Evolutionary conservation across 2,113 vertebrate species (phyloP).

Genomic region (Marcusenius ussheri): DNA sequence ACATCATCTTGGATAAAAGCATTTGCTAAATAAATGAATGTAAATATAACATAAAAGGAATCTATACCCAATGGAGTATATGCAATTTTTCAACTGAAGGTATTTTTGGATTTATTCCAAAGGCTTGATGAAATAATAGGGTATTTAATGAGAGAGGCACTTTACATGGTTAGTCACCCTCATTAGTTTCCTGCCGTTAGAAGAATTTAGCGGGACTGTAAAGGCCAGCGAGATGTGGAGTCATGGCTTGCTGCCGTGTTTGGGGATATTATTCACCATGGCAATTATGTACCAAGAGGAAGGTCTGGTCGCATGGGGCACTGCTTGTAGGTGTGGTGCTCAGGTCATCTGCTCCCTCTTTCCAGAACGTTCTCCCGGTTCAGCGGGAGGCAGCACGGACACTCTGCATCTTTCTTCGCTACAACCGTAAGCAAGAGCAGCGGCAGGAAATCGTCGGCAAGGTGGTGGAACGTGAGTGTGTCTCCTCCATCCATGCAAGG

Average conservation of each 20-base stretch:
- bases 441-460: constrained; percentile 84
- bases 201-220: not conserved
- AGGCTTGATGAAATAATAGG: not conserved
- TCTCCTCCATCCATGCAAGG: not conserved
- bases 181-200: not conserved
- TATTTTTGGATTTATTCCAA: not conserved
- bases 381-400: constrained; percentile 87
- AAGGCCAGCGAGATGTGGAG: not conserved
- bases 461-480: constrained; percentile 76
- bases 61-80: not conserved
- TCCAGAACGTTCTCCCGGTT: constrained; percentile 85
- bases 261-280: not conserved
- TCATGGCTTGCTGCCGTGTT: not conserved
- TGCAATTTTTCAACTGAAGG: not conserved
- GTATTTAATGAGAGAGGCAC: not conserved
- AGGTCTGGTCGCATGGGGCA: not conserved
- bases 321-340: not conserved
- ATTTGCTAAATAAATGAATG: not conserved
- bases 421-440: constrained; percentile 89
- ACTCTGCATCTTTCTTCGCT: constrained; percentile 81
- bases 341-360: constrained; percentile 19
- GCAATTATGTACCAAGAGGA: not conserved
- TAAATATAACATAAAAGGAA: not conserved
- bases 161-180: not conserved
- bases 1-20: not conserved